phyloP scores from a whole-genome alignment of 2,888 invertebrate species.

The Dichetophora obliterata region DNA sequence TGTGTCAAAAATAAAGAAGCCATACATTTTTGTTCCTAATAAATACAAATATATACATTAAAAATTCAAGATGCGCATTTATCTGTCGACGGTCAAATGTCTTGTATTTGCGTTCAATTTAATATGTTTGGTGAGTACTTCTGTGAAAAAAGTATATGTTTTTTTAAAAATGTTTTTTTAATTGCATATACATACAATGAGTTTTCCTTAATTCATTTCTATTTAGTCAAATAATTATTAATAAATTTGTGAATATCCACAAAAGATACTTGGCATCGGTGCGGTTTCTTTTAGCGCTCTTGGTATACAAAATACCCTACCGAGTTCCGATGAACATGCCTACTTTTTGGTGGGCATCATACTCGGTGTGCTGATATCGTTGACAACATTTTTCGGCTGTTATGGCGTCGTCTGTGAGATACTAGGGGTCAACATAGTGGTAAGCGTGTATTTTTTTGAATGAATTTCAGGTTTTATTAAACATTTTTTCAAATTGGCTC shows the following conservation, averaged over 20 bases:
- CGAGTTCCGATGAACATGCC: slow-evolving; percentile 41
- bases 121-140: slow-evolving; percentile 56
- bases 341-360: slow-evolving; percentile 66
- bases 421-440: slow-evolving; percentile 24
- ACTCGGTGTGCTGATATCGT: slow-evolving; percentile 78
- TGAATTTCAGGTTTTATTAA: background rate
- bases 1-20: too few relatives aligned
- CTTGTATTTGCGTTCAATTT: slow-evolving; percentile 59
- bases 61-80: slow-evolving; percentile 52
- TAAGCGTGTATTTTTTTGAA: background rate
- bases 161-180: background rate
- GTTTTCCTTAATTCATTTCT: too few relatives aligned
- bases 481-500: background rate
- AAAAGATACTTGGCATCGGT: slow-evolving; percentile 59
- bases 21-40: too few relatives aligned
- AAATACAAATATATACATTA: too few relatives aligned
- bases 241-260: too few relatives aligned
- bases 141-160: background rate
- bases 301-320: slow-evolving; percentile 50
- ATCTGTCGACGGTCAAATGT: slow-evolving; percentile 59
- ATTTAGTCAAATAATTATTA: background rate
- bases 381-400: slow-evolving; percentile 90
- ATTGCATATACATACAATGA: too few relatives aligned
- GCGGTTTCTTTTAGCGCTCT: slow-evolving; percentile 52
- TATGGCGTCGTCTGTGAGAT: slow-evolving; percentile 86